phyloP scores from a whole-genome alignment of 2,797 vertebrate genomes.

The Notolepis coatsorum region DNA sequence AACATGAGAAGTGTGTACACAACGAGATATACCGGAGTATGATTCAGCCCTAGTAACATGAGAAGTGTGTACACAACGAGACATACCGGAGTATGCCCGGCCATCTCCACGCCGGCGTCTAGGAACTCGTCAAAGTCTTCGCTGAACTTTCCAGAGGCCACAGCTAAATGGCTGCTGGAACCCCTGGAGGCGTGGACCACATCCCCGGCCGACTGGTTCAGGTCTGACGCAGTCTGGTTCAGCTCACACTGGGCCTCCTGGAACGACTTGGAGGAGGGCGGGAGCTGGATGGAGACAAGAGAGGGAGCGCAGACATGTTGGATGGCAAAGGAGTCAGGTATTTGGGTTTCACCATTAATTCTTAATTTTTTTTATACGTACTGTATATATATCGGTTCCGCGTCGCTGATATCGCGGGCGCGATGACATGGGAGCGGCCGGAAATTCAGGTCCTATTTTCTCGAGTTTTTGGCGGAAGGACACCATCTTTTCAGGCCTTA shows the following conservation, averaged over 20 bases:
- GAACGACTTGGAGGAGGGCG: constrained; percentile 92
- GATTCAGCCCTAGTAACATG: too few species aligned
- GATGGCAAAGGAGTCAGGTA: too few species aligned
- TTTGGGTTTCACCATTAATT: too few species aligned
- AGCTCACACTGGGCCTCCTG: constrained; percentile 96
- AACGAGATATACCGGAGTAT: too few species aligned
- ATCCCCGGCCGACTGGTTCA: constrained; percentile 97
- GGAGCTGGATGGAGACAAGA: constrained; percentile 78
- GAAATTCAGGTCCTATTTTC: too few species aligned
- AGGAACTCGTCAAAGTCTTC: constrained; percentile 98
- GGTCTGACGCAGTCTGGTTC: constrained; percentile 94
- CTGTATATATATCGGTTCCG: too few species aligned
- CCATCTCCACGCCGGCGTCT: constrained; percentile 99
- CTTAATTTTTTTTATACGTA: too few species aligned
- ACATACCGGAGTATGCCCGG: constrained; percentile 94
- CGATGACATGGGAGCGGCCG: too few species aligned
- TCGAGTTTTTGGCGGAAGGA: too few species aligned
- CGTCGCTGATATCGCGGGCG: too few species aligned
- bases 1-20: too few species aligned
- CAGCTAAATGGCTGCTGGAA: constrained; percentile 92
- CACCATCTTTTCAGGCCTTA: too few species aligned
- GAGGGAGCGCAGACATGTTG: not conserved
- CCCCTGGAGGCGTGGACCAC: constrained; percentile 95
- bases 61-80: not conserved
- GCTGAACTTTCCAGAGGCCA: constrained; percentile 96